A percentile compares a stretch with the other conserved stretches of the same genome.
Conservation (phyloP, 1,140 invertebrate species). For the Drosophila ambigua region DNA sequence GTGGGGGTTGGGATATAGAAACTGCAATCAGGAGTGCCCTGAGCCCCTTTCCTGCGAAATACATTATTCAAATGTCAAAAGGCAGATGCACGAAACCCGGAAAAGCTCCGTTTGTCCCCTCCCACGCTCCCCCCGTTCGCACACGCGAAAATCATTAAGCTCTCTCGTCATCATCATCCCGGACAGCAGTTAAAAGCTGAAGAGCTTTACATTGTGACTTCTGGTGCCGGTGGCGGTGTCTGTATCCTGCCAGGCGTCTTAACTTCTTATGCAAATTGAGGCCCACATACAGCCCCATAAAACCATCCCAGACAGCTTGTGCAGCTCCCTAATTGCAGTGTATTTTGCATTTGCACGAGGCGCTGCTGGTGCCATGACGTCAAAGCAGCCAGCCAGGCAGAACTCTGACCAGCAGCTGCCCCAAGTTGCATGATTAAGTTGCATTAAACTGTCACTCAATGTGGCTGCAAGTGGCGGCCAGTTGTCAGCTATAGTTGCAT, state of each 20-base stretch:
- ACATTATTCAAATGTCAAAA: conserved; percentile 47
- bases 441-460: conserved; percentile 63
- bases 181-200: conserved; percentile 11
- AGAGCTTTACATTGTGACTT: conserved; percentile 45
- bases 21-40: conserved; percentile 42
- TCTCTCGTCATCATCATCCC: conserved; percentile 1
- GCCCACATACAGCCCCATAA: conserved; percentile 1
- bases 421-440: conserved; percentile 54
- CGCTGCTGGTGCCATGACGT: conserved; percentile 44
- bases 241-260: conserved; percentile 3
- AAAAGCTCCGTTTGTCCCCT: conserved; percentile 14
- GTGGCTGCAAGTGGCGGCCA: conserved; percentile 23
- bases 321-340: conserved; percentile 11
- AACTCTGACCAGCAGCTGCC: conserved; percentile 34
- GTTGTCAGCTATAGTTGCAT: conserved; percentile 24
- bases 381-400: conserved; percentile 48
- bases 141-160: conserved; percentile 28
- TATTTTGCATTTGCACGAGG: conserved; percentile 20
- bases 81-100: conserved; percentile 31
- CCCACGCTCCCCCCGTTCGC: not conserved
- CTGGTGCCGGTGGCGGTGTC: conserved; percentile 14
- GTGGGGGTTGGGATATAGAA: not conserved
- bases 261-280: conserved; percentile 21
- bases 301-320: not conserved
- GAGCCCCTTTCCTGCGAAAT: conserved; percentile 9